Evolutionary conservation across 2,797 vertebrate species (phyloP).

Genomic region (Nasua narica): DNA sequence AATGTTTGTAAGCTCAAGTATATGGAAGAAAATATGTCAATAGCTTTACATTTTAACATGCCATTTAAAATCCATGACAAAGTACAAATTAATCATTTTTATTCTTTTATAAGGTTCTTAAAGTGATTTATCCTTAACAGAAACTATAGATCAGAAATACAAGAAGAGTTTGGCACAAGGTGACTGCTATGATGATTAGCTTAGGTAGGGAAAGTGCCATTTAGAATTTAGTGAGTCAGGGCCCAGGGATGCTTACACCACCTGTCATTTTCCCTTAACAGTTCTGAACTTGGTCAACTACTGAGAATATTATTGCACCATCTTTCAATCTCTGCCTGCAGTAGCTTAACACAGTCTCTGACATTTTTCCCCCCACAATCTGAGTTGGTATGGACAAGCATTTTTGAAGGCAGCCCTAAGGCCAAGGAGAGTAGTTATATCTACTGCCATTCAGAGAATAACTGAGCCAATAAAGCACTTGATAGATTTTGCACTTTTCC

Average conservation of each 20-base stretch:
- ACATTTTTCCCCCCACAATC: constrained; percentile 65
- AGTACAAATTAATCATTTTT: constrained; percentile 54
- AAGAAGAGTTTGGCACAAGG: constrained; percentile 23
- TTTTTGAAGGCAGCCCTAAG: constrained; percentile 79
- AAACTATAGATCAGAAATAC: constrained; percentile 60
- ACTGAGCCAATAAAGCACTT: constrained; percentile 77
- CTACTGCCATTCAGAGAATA: constrained; percentile 75
- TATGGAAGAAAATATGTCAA: not conserved
- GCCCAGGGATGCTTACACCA: constrained; percentile 67
- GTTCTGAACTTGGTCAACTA: constrained; percentile 76
- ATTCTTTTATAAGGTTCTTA: constrained; percentile 1
- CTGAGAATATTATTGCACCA: constrained; percentile 78
- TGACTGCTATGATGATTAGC: constrained; percentile 66
- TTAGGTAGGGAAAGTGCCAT: constrained; percentile 42
- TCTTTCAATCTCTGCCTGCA: constrained; percentile 80
- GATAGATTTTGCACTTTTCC: constrained; percentile 68
- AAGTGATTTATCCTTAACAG: constrained; percentile 50
- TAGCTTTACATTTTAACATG: not conserved
- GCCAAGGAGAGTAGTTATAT: constrained; percentile 83
- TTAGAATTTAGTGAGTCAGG: constrained; percentile 55
- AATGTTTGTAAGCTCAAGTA: not conserved
- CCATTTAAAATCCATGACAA: not conserved
- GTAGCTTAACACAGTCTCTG: constrained; percentile 77
- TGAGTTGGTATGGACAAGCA: constrained; percentile 80
- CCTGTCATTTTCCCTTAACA: constrained; percentile 78